Base-by-base conservation (phyloP, 2,113 vertebrate species). In the Cathartes aura region DNA sequence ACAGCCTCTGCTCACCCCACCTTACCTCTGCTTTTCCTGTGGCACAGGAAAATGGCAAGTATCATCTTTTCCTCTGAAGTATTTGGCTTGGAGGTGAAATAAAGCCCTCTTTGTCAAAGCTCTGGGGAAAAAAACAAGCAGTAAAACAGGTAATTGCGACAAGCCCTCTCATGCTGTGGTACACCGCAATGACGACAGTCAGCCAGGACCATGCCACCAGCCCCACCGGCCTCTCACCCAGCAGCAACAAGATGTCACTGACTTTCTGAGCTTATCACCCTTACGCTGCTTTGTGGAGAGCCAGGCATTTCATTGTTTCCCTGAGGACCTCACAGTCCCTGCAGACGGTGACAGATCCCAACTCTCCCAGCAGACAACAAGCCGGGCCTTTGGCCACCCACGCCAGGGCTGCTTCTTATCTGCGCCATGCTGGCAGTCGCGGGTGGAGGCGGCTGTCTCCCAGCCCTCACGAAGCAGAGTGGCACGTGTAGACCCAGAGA, bases 381-480 rank as follows among this genome's bases (percentile, higher is more conserved):
- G 17, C 9, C 3, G 5, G 36, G 27, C 67, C 18, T 22, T 68
- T 2, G 8, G 30, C 23, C 74, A 12, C 45, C 30, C 24, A 1
- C 2, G 6, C 32, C 84, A 14, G 20, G 14, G 11, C 24, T 11
- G 30, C 30, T 30, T 45, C 1, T 0, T 3, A 10, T 2, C 15
- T 7, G 15, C 6, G 6, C 34, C 56, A 6, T 15, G n/a, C 9
- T 0, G 2, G 45, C 59, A 24, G 45, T 11, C 2, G 22, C 7
- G 5, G 19, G 5, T 27, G n/a, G 47, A 29, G 11, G 20, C 9
- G 5, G 22, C 5, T 3, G 7, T 8, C n/a, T 22, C 20, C 6
- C 14, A 2, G 26, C 6, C 9, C 36, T n/a, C 50, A 2, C 0
- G 10, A 40, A 34, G 30, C 34, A 24, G 5, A 23, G 19, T 10